These are phyloP conservation scores for Ormyrus nitidulus DNA, from an alignment of 2,888 invertebrate genomes.

Conservation along the genomic window DNA sequence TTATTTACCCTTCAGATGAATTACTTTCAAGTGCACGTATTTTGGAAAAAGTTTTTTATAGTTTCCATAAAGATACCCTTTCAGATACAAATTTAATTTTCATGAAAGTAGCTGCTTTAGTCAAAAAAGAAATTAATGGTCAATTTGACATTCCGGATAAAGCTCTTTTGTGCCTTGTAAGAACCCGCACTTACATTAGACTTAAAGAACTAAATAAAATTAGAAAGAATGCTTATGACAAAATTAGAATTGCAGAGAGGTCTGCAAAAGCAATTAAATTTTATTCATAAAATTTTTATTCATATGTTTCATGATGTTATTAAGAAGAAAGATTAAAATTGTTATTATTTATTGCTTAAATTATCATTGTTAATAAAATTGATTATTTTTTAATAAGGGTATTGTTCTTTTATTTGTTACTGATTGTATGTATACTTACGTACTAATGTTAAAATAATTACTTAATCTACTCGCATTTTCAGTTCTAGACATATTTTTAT, in stretches of 20 bases:
- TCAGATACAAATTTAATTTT: constrained; percentile 16
- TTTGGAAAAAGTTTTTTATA: constrained; percentile 12
- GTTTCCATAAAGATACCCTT: constrained; percentile 12
- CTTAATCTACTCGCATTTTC: no score
- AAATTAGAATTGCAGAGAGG: background rate
- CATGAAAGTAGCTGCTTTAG: background rate
- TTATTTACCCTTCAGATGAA: background rate
- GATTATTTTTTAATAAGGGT: no score
- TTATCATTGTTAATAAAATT: no score
- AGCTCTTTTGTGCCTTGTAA: constrained; percentile 29
- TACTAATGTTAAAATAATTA: no score
- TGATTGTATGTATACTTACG: no score
- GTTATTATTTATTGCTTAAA: no score
- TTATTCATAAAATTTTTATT: background rate
- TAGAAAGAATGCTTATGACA: constrained; percentile 4
- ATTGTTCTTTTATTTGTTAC: no score
- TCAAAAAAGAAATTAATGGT: background rate
- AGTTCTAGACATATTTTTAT: no score
- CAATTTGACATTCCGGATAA: constrained; percentile 4
- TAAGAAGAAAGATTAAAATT: no score
- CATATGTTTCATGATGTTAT: no score
- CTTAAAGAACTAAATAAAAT: constrained; percentile 17
- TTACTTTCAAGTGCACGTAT: background rate
- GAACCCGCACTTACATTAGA: constrained; percentile 39
- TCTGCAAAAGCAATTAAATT: background rate